Conservation (phyloP, 2,888 invertebrate genomes). For the Prosopocoilus inquinatus region DNA sequence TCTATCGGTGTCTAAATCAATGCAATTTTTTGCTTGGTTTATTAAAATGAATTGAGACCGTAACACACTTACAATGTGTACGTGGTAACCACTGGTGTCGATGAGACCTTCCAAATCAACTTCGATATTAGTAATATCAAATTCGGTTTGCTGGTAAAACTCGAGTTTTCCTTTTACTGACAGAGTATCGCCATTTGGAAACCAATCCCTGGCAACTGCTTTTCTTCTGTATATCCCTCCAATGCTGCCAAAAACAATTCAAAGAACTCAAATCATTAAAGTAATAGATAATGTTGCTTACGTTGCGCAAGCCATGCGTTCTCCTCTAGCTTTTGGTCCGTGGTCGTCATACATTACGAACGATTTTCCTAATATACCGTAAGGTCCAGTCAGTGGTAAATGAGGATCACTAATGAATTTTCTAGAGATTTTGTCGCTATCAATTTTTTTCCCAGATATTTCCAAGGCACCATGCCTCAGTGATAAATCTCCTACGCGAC, state of each 20-base stretch:
- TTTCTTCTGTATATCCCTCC: slow-evolving; percentile 73
- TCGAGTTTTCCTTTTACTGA: slow-evolving; percentile 73
- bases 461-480: slow-evolving; percentile 67
- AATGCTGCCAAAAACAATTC: slow-evolving; percentile 55
- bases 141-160: slow-evolving; percentile 82
- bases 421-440: slow-evolving; percentile 66
- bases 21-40: slow-evolving; percentile 18
- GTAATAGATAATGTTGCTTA: slow-evolving; percentile 49
- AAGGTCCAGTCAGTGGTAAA: slow-evolving; percentile 72
- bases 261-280: slow-evolving; percentile 2
- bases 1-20: slow-evolving; percentile 73
- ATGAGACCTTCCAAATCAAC: slow-evolving; percentile 71
- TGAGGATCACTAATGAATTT: slow-evolving; percentile 76
- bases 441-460: slow-evolving; percentile 71
- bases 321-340: slow-evolving; percentile 84
- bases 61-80: slow-evolving; percentile 68
- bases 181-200: slow-evolving; percentile 70
- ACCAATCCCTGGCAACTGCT: slow-evolving; percentile 85
- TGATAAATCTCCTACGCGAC: slow-evolving; percentile 76
- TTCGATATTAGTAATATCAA: slow-evolving; percentile 77
- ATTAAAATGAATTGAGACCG: not conserved
- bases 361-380: slow-evolving; percentile 76
- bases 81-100: slow-evolving; percentile 71
- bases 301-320: slow-evolving; percentile 85
- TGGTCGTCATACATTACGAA: slow-evolving; percentile 85